Conservation (phyloP, 2,113 vertebrate genomes). For the Zosterops hypoxanthus region DNA sequence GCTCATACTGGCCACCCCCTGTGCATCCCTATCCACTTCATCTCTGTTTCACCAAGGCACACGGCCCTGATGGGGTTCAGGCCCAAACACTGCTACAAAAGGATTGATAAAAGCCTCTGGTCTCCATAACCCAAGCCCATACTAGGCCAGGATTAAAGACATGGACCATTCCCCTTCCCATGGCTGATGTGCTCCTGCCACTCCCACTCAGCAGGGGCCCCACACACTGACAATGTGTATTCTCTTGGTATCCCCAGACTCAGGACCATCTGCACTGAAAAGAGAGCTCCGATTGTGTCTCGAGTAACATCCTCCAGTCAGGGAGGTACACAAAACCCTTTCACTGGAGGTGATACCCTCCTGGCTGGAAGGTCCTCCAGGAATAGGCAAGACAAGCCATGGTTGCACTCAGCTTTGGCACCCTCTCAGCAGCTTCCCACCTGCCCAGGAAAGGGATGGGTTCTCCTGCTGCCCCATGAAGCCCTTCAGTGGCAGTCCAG, state of each 20-base stretch:
- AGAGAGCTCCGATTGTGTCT: rapidly evolving
- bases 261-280: not conserved
- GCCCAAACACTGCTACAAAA: not conserved
- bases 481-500: rapidly evolving
- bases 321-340: not conserved
- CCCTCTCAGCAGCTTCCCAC: not conserved
- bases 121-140: not conserved
- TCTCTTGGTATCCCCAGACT: not conserved
- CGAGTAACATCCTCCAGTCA: not conserved
- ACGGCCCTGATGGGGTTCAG: not conserved
- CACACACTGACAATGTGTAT: rapidly evolving
- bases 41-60: not conserved
- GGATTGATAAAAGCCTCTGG: not conserved
- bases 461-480: not conserved
- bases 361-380: not conserved
- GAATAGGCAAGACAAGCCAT: not conserved
- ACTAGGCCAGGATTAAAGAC: not conserved
- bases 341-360: not conserved
- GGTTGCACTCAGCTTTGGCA: rapidly evolving
- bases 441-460: rapidly evolving
- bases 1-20: not conserved
- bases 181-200: not conserved
- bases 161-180: not conserved
- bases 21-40: not conserved
- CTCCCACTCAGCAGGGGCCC: not conserved